A percentile compares a stretch with the other conserved stretches of the same genome.
Evolutionary conservation across 2,797 vertebrate genomes (phyloP).

Genomic region (Apogon talboti): DNA sequence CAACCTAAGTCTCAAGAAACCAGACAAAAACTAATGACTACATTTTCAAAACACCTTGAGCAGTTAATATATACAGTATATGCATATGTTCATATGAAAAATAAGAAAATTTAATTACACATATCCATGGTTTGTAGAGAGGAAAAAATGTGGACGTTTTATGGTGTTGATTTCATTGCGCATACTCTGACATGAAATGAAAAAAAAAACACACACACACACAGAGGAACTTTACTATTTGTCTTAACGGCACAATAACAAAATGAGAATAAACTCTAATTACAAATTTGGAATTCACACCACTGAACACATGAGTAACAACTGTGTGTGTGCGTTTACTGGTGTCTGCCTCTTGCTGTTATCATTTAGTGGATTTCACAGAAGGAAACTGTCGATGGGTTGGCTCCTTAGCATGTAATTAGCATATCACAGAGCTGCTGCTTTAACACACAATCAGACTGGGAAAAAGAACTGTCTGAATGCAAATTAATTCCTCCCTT

Average conservation of each 20-base stretch:
- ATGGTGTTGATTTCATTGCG: not conserved
- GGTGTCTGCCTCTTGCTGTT: slow-evolving; percentile 17
- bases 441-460: slow-evolving; percentile 57
- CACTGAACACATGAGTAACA: slow-evolving; percentile 3
- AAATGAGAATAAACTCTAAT: slow-evolving; percentile 39
- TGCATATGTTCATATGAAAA: too few species aligned
- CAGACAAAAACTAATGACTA: too few species aligned
- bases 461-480: slow-evolving; percentile 34
- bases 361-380: slow-evolving; percentile 41
- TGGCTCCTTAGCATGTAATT: slow-evolving; percentile 44
- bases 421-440: slow-evolving; percentile 56
- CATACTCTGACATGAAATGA: not conserved
- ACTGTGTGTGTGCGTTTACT: slow-evolving; percentile 14
- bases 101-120: too few species aligned
- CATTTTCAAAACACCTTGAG: too few species aligned
- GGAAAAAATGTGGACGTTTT: too few species aligned
- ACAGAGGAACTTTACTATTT: slow-evolving; percentile 10
- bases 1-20: too few species aligned
- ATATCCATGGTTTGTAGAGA: too few species aligned
- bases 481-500: slow-evolving; percentile 45
- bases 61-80: too few species aligned
- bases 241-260: slow-evolving; percentile 28
- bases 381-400: slow-evolving; percentile 12
- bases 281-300: slow-evolving; percentile 28
- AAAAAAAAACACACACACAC: slow-evolving; percentile 17